These are phyloP conservation scores for Pterois miles DNA, from an alignment of 2,797 vertebrate genomes.

Conservation along the genomic window DNA sequence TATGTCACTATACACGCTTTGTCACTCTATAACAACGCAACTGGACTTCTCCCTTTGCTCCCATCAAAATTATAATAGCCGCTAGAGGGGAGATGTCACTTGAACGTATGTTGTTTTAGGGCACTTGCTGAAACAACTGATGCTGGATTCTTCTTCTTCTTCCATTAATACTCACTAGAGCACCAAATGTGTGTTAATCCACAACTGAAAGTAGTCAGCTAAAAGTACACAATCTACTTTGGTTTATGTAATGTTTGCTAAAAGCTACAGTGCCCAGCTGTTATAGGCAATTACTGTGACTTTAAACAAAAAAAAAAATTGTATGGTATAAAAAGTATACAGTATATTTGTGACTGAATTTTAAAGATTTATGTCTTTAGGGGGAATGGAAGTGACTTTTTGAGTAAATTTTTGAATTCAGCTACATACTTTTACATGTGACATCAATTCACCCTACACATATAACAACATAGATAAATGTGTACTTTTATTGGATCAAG, in stretches of 20 bases:
- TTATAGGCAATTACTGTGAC: neutral
- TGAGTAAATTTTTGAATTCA: neutral
- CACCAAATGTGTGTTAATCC: neutral
- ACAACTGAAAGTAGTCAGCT: neutral
- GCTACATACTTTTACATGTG: no score
- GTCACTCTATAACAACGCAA: neutral
- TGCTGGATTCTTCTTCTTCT: neutral
- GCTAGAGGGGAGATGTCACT: neutral
- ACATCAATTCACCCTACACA: neutral
- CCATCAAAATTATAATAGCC: neutral
- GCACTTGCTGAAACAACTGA: neutral
- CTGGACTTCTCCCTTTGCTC: neutral
- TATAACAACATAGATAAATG: neutral
- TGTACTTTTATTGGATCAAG: neutral
- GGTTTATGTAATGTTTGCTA: neutral
- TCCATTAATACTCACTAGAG: neutral
- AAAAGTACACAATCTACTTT: neutral
- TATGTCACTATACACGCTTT: neutral
- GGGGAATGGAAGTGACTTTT: neutral
- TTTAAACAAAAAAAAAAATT: no score
- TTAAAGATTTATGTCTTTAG: neutral
- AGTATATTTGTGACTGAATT: neutral
- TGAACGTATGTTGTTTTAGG: neutral
- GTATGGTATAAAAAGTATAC: no score
- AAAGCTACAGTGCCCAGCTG: neutral